Evolutionary conservation across 2,797 vertebrate genomes (phyloP), one percentile per base, ranked within the genome.

Genomic region (Xiphophorus birchmanni): DNA sequence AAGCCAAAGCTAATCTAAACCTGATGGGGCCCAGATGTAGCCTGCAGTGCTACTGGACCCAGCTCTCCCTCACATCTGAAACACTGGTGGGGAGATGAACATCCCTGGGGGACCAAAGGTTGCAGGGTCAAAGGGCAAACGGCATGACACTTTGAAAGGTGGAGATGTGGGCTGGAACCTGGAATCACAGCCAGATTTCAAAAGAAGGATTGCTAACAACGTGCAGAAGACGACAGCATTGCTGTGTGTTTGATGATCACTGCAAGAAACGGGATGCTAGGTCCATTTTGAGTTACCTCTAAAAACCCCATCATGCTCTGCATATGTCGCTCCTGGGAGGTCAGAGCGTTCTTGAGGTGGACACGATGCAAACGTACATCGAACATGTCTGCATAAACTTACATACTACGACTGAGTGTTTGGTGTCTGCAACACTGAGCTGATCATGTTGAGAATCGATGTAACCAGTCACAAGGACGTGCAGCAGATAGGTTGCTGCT

Each of bases 1-100:
- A 93, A 80, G 88, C 92, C 90, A 92, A 84, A 89, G 91, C 93
- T 94, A 95, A 95, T 95, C 94, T 94, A 92, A 95, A 94, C 87
- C 93, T 85, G 93, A 94, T 91, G 93, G 89, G 84, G 85, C 88
- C 81, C 91, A 91, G 90, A 93, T 81, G 89, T 80, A 80, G 89
- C 90, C 89, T 52, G 84, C 74, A 84, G 83, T 78, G 78, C 81
- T 18, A 82, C 47, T 73, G 60, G 80, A 80, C 80, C 85, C 80
- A 87, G 76, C 74, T 79, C 75, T 84, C 73, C 8, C 84, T 89
- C 86, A 77, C 82, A 73, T 84, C 77, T 74, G 44, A 82, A 78
- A 78, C 44, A 18, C 85, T 82, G 69, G 60, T 83, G 5, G 35
- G 87, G 80, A 83, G 81, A 76, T 44, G 58, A 78, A 37, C 74